phyloP scores from a whole-genome alignment of 2,888 invertebrate species.

The Philaethria dido region DNA sequence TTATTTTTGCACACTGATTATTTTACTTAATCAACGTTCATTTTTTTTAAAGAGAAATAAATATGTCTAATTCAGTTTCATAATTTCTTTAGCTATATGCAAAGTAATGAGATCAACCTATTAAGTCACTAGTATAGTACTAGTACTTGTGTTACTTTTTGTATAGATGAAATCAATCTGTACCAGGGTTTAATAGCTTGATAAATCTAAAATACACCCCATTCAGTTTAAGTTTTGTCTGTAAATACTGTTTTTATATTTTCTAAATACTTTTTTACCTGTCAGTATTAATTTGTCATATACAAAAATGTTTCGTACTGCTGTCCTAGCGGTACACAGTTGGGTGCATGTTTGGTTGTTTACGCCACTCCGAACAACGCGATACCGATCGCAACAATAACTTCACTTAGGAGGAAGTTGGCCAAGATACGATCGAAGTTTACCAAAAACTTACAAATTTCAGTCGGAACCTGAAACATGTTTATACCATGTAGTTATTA shows the following conservation, averaged over 20 bases:
- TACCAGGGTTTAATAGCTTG: too few relatives aligned
- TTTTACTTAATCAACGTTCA: too few relatives aligned
- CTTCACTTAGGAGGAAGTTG: constrained; percentile 34
- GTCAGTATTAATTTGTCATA: background rate
- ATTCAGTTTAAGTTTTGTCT: too few relatives aligned
- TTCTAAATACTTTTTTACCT: background rate
- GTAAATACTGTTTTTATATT: background rate
- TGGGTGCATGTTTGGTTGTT: constrained; percentile 37
- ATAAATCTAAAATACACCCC: too few relatives aligned
- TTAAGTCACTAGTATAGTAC: too few relatives aligned
- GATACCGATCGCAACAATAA: constrained; percentile 39
- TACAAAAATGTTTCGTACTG: constrained; percentile 20
- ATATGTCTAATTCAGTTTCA: too few relatives aligned
- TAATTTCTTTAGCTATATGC: too few relatives aligned
- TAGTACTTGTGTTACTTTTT: too few relatives aligned
- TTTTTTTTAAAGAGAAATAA: too few relatives aligned
- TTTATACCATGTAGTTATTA: constrained; percentile 1
- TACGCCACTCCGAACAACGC: constrained; percentile 28
- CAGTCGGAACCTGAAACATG: constrained; percentile 15
- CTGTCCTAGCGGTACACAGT: background rate
- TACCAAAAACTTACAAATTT: constrained; percentile 32
- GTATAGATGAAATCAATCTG: too few relatives aligned
- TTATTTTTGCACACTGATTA: too few relatives aligned
- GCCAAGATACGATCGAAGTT: constrained; percentile 34
- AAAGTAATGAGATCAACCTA: too few relatives aligned